Evolutionary conservation across 2,888 invertebrate genomes (phyloP).

Genomic region (Allolobophora icterica): DNA sequence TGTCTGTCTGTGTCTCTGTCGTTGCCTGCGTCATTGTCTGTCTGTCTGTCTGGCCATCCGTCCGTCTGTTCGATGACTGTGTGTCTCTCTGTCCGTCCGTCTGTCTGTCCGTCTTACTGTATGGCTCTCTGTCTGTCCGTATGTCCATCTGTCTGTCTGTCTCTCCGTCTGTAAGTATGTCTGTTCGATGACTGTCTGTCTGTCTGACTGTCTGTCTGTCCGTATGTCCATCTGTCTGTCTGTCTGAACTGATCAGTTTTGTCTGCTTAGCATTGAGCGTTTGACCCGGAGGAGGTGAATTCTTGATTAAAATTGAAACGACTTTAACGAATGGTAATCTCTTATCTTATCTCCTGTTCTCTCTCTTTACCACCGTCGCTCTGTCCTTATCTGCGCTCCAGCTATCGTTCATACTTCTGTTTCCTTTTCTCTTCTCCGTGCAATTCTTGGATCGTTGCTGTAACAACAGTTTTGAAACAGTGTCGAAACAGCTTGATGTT

Average conservation of each 20-base stretch:
- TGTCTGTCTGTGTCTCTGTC: no score
- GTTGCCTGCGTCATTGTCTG: no score
- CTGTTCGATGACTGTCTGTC: neutral
- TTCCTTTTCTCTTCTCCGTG: neutral
- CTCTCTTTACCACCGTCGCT: neutral
- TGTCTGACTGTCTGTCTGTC: neutral
- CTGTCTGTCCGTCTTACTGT: no score
- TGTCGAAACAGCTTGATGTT: neutral
- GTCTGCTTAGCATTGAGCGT: neutral
- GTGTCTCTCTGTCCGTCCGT: no score
- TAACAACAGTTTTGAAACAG: neutral
- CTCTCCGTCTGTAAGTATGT: neutral
- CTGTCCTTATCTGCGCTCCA: neutral
- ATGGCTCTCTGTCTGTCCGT: no score
- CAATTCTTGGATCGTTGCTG: neutral
- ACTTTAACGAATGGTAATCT: neutral
- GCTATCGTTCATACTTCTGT: neutral
- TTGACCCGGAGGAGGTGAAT: neutral
- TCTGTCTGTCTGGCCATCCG: neutral
- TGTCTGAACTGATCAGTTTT: neutral
- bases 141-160: no score
- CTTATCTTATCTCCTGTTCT: neutral
- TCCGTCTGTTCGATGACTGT: no score
- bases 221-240: neutral
- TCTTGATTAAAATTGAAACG: constrained; percentile 17